A percentile compares a stretch with the other conserved stretches of the same genome.
phyloP scores from a whole-genome alignment of 2,797 vertebrate species.

The Apogon hyalosoma region DNA sequence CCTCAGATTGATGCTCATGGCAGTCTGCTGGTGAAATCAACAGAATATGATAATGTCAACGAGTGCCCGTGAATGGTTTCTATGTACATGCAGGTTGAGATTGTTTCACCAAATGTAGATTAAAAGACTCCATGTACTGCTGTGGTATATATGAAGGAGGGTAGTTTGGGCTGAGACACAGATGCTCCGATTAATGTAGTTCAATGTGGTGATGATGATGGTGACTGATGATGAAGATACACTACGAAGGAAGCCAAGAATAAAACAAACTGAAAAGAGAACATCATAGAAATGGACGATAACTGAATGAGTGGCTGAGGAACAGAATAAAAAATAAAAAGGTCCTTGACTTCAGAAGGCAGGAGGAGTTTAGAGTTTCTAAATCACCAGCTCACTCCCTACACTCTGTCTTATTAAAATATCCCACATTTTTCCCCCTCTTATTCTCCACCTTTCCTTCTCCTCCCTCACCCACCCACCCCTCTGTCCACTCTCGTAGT shows the following conservation, averaged over 20 bases:
- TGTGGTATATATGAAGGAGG: slow-evolving; percentile 34
- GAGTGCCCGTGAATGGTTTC: slow-evolving; percentile 32
- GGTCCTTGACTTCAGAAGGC: slow-evolving; percentile 80
- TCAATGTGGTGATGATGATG: slow-evolving; percentile 47
- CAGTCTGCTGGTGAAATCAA: slow-evolving; percentile 66
- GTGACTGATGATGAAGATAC: slow-evolving; percentile 42
- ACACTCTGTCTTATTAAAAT: slow-evolving; percentile 82
- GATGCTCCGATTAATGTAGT: slow-evolving; percentile 59
- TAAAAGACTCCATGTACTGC: slow-evolving; percentile 22
- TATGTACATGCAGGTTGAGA: slow-evolving; percentile 36
- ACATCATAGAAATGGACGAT: slow-evolving; percentile 34
- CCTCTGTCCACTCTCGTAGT: slow-evolving; percentile 19
- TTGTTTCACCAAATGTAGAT: slow-evolving; percentile 38
- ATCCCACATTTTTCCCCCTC: slow-evolving; percentile 62
- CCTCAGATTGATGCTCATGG: slow-evolving; percentile 45
- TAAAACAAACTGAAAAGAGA: slow-evolving; percentile 53
- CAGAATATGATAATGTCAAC: slow-evolving; percentile 21
- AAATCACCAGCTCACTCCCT: slow-evolving; percentile 62
- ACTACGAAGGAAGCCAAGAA: slow-evolving; percentile 64
- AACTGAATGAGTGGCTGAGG: slow-evolving; percentile 43
- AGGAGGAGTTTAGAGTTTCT: slow-evolving; percentile 76
- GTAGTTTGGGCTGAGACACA: slow-evolving; percentile 64
- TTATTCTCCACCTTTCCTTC: slow-evolving; percentile 25
- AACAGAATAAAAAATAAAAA: slow-evolving; percentile 54
- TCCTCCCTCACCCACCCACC: slow-evolving; percentile 12